Base-by-base conservation (phyloP, 2,888 invertebrate species). In the Schrankia costaestrigalis region DNA sequence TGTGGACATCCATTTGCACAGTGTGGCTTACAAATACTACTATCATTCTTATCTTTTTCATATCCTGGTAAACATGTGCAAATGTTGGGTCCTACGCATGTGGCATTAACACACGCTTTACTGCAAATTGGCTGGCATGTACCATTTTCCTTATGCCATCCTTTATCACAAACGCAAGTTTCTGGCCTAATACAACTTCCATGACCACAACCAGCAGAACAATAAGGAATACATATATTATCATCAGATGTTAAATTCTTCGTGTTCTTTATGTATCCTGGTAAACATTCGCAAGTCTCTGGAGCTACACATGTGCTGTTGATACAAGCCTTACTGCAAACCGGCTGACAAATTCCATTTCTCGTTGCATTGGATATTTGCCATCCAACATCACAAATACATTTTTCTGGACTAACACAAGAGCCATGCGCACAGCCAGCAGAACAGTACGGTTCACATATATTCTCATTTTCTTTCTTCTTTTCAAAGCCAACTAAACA, bases 111-210 rank as follows among this genome's bases (percentile, higher is more conserved):
- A 10, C 50, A 55, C 0, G 39, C 11, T 2, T 29, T 28, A 0
- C 17, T 26, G 8, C 54, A 51, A 19, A 44, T 15, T 0, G 49
- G 45, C 18, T 35, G 26, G 19, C 47, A 49, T 1, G 8, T 4
- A 2, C 4, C 5, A 6, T 11, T 33, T 15, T 13, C 11, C 0
- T 19, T 18, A 9, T 10, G 11, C 36, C 36, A 50, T 12, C 50
- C 50, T 21, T 18, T 2, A 21, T 36, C 6, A 14, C 51, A 50
- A 1, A 5, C 10, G n/a, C 46, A 46, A 1, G 11, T 41, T 11
- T 51, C 51, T 6, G 48, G 48, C 3, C 2, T n/a, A 7, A 46
- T 6, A 14, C 50, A 51, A 21, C 4, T 43, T 0, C 37, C 30
- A n/a, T 40, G 21, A 1, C 11, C 9, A 14, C 40, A 46, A 1